These are phyloP conservation scores for Raja brachyura DNA, from an alignment of 2,113 vertebrate genomes.

Conservation along the genomic window DNA sequence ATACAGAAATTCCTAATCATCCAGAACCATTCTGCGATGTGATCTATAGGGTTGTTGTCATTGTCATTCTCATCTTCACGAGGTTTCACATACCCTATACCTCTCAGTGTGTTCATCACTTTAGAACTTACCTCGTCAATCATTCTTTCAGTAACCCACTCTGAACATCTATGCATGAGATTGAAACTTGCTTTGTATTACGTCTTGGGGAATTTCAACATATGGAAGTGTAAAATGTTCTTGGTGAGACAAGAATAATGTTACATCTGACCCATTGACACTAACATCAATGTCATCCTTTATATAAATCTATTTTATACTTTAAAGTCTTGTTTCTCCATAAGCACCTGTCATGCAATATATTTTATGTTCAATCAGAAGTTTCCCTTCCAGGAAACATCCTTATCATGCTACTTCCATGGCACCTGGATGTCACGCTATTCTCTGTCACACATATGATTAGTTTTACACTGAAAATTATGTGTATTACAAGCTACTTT, in stretches of 20 bases:
- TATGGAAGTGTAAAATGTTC: not conserved
- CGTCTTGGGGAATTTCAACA: not conserved
- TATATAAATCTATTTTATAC: no score
- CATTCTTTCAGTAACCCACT: not conserved
- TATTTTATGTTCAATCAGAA: not conserved
- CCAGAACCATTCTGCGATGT: not conserved
- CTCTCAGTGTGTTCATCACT: not conserved
- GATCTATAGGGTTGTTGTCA: no score
- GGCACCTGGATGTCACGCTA: not conserved
- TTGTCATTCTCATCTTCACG: not conserved
- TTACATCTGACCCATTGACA: not conserved
- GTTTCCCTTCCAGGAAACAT: not conserved
- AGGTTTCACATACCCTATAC: not conserved
- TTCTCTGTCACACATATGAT: not conserved
- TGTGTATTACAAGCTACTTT: not conserved
- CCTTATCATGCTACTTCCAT: conserved; percentile 12
- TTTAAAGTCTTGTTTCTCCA: no score
- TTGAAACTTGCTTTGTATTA: not conserved
- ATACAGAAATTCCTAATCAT: not conserved
- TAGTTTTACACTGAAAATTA: not conserved
- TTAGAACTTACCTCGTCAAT: not conserved
- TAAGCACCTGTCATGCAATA: no score
- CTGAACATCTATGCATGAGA: not conserved
- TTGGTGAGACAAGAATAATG: not conserved
- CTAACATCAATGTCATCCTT: no score